A percentile compares a stretch with the other conserved stretches of the same genome.
phyloP scores from a whole-genome alignment of 2,888 invertebrate species.

The Drosophila neutralis region DNA sequence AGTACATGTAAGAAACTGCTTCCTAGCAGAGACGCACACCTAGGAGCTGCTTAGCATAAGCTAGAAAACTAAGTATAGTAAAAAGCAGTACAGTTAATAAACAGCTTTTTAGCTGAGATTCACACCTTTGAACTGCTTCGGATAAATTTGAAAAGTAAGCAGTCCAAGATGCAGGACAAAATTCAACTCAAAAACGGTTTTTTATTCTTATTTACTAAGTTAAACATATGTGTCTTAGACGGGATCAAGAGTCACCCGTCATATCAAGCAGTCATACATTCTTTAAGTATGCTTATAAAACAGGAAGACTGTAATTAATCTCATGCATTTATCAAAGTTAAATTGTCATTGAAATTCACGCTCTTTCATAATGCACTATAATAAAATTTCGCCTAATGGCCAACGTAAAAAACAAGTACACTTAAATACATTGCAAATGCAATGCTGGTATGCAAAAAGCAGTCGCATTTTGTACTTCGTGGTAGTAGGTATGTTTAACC shows the following conservation, averaged over 20 bases:
- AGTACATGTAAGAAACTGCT: neutral
- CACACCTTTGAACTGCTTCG: neutral
- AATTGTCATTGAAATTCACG: neutral
- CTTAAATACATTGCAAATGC: constrained; percentile 8
- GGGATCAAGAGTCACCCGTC: neutral
- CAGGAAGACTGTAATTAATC: neutral
- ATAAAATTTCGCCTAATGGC: constrained; percentile 1
- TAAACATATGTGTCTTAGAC: neutral
- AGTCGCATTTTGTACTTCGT: constrained; percentile 40
- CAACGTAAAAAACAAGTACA: neutral
- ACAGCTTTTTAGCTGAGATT: neutral
- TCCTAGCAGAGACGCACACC: neutral
- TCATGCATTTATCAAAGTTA: neutral
- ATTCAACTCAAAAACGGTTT: neutral
- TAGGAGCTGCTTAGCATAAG: neutral
- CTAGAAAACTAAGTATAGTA: neutral
- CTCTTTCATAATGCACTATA: constrained; percentile 22
- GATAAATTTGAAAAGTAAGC: neutral
- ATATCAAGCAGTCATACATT: neutral
- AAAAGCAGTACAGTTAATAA: neutral
- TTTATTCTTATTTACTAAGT: neutral
- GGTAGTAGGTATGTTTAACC: constrained; percentile 55
- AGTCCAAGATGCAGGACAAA: neutral
- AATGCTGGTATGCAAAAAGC: constrained; percentile 36
- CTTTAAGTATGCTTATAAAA: neutral